These are phyloP conservation scores for Cataglyphis rosenhaueri DNA, from an alignment of 2,888 invertebrate genomes.

Conservation along the genomic window DNA sequence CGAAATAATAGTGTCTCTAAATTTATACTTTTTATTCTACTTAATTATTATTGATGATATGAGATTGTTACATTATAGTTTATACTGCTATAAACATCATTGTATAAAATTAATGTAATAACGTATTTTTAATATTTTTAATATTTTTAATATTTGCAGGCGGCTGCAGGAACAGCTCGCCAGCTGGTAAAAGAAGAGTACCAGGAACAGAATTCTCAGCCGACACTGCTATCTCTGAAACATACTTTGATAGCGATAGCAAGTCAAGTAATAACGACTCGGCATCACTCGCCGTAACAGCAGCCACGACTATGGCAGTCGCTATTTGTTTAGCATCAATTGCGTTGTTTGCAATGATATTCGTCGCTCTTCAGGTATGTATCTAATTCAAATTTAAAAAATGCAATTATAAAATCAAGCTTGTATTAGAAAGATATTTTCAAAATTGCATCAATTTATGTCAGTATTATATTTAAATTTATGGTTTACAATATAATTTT, in stretches of 20 bases:
- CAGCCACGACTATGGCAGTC: constrained; percentile 89
- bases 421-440: not conserved
- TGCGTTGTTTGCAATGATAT: constrained; percentile 90
- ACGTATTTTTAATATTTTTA: too few species aligned
- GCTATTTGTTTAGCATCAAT: constrained; percentile 90
- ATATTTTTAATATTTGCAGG: constrained; percentile 85
- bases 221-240: constrained; percentile 70
- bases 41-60: not conserved
- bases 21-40: not conserved
- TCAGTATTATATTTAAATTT: not conserved
- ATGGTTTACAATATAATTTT: not conserved
- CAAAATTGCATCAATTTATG: not conserved
- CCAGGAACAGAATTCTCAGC: constrained; percentile 87
- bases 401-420: not conserved
- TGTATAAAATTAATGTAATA: not conserved
- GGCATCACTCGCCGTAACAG: constrained; percentile 86
- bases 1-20: not conserved
- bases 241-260: constrained; percentile 70
- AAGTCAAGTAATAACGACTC: constrained; percentile 73
- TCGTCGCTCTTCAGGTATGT: constrained; percentile 90
- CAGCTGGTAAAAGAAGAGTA: constrained; percentile 91
- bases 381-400: not conserved
- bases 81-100: not conserved
- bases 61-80: not conserved
- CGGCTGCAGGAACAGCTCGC: constrained; percentile 91